These are phyloP conservation scores for Monochamus alternatus DNA, from an alignment of 2,888 invertebrate genomes.

Conservation along the genomic window DNA sequence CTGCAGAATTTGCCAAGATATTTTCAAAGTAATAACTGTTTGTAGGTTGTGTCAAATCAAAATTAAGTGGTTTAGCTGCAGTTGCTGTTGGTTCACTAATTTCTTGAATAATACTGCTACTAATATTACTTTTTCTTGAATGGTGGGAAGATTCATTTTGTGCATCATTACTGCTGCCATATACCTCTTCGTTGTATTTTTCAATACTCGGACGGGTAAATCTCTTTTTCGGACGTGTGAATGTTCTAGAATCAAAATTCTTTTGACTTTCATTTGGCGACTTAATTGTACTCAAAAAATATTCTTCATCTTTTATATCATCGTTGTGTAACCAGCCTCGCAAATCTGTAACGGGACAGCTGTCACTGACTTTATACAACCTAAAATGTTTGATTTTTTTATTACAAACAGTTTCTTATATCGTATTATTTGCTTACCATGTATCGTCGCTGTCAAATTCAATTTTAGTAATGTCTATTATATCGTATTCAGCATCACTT, in stretches of 20 bases:
- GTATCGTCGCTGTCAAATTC: constrained; percentile 76
- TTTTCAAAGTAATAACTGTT: constrained; percentile 67
- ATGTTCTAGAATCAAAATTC: constrained; percentile 80
- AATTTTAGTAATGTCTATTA: constrained; percentile 75
- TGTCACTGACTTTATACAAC: constrained; percentile 46
- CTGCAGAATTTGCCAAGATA: constrained; percentile 67
- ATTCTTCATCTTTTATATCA: constrained; percentile 31
- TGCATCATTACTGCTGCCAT: constrained; percentile 46
- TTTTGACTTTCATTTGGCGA: constrained; percentile 59
- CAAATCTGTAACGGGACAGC: constrained; percentile 42
- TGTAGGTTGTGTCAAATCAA: constrained; percentile 66
- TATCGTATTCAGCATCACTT: constrained; percentile 52
- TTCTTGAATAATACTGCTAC: constrained; percentile 47
- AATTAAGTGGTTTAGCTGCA: constrained; percentile 60
- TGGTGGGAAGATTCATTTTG: constrained; percentile 13
- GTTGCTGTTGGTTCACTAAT: constrained; percentile 37
- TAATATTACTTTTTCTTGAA: constrained; percentile 13
- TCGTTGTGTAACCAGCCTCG: constrained; percentile 45
- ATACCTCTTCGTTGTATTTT: constrained; percentile 64
- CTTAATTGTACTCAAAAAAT: constrained; percentile 14
- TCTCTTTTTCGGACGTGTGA: constrained; percentile 79
- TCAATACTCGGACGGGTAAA: constrained; percentile 77
- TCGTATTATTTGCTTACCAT: constrained; percentile 71
- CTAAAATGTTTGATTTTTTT: constrained; percentile 39
- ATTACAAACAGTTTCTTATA: neutral